Conservation (phyloP, 2,113 vertebrate species). For the Micronisus gabar region DNA sequence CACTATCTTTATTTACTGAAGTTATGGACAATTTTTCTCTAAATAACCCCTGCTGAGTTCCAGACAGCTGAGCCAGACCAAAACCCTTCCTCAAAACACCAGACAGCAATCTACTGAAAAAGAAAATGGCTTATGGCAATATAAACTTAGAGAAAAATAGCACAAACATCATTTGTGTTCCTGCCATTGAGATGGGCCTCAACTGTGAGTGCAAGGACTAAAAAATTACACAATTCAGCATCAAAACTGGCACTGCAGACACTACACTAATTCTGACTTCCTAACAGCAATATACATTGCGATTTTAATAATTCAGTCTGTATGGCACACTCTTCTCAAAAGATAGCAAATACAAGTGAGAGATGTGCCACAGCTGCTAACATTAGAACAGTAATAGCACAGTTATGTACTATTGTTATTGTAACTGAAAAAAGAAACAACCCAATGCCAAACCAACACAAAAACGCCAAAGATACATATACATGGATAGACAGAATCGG, state of each 20-base stretch:
- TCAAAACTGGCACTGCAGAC: not conserved
- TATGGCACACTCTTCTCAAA: not conserved
- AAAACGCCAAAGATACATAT: not conserved
- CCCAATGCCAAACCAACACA: not conserved
- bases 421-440: not conserved
- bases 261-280: not conserved
- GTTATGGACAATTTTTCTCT: not conserved
- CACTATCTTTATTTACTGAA: not conserved
- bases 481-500: not conserved
- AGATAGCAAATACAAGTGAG: not conserved
- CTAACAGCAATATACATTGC: not conserved
- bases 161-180: not conserved
- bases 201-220: not conserved
- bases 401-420: not conserved
- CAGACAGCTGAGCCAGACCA: not conserved
- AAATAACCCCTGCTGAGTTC: not conserved
- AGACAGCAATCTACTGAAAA: not conserved
- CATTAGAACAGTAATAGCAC: not conserved
- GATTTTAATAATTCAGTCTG: not conserved
- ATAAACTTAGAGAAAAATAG: not conserved
- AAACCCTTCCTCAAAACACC: not conserved
- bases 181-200: not conserved
- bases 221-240: not conserved
- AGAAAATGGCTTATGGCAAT: not conserved
- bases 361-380: constrained; percentile 11